Evolutionary conservation across 2,888 invertebrate genomes (phyloP), one percentile per base, ranked within the genome.

Genomic region (Scrobipalpa costella): DNA sequence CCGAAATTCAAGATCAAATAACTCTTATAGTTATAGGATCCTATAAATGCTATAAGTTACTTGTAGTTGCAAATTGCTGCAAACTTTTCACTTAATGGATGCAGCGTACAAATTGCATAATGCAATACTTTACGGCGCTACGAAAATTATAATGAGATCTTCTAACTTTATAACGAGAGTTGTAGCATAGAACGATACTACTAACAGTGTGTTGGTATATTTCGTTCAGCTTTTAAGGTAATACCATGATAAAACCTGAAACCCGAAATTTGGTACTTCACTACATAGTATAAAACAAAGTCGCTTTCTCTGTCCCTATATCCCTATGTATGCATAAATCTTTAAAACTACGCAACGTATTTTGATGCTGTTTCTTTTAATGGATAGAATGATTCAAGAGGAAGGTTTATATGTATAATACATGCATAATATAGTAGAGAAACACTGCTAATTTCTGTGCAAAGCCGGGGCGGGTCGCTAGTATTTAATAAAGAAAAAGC

Each of bases 61-160:
- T 65, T 67, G 64, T 72, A 71, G 71, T 74, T 70, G 69, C 67
- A 70, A 74, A 75, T 74, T 74, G 77, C 75, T 77, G 73, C 71
- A 74, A 77, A 76, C 75, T 76, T 74, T 65, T 74, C 72, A 77
- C 74, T 72, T 72, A 74, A 76, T 71, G 70, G 68, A 75, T 69
- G 70, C 68, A 77, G 70, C 70, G 73, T 70, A 73, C 67, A 60
- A 67, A 71, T 73, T 73, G 71, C 70, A 73, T 76, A 74, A 73
- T 73, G 65, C 67, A 57, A 57, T 57, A 57, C 36, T 57, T 57
- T 57, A 57, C 57, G 38, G 57, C 36, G 57, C 71, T 70, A 69
- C 65, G 68, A 19, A 57, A 38, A 19, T 57, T 57, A 57, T 57
- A 57, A 57, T 38, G 57, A 57, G 57, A 57, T 57, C 57, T 55